Conservation (phyloP, 2,797 vertebrate genomes). For the Typhlichthys eigenmanni region DNA sequence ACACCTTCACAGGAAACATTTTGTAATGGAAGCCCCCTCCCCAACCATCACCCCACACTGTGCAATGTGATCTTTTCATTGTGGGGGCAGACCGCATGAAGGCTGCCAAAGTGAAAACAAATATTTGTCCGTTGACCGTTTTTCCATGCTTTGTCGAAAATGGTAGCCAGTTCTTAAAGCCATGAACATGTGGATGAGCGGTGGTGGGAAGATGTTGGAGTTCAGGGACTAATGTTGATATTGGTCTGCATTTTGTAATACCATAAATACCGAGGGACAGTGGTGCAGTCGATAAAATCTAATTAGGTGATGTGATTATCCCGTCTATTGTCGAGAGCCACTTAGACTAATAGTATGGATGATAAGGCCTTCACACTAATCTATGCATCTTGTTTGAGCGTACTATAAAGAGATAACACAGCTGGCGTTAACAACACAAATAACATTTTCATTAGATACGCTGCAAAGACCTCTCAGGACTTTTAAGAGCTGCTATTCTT, state of each 20-base stretch:
- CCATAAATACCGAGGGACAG: constrained; percentile 28
- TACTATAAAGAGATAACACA: constrained; percentile 30
- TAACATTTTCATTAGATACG: constrained; percentile 47
- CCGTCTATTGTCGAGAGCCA: constrained; percentile 55
- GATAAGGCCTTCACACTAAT: constrained; percentile 28
- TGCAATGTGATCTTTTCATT: constrained; percentile 30
- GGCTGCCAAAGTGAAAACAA: constrained; percentile 64
- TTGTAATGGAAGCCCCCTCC: constrained; percentile 28
- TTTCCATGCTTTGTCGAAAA: constrained; percentile 55
- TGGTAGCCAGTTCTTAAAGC: constrained; percentile 43
- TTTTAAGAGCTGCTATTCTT: constrained; percentile 30
- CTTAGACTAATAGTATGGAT: constrained; percentile 55
- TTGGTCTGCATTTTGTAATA: constrained; percentile 41
- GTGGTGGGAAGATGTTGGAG: constrained; percentile 1
- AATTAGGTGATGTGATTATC: constrained; percentile 56
- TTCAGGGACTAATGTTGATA: constrained; percentile 23
- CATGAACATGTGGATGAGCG: constrained; percentile 29
- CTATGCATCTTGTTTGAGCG: constrained; percentile 26
- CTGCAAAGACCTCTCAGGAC: constrained; percentile 35
- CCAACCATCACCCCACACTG: background rate
- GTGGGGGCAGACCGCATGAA: constrained; percentile 22
- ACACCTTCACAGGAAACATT: constrained; percentile 30
- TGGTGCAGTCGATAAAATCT: constrained; percentile 42
- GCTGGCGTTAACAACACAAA: constrained; percentile 33
- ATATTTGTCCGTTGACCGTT: constrained; percentile 62